A percentile compares a stretch with the other conserved stretches of the same genome.
These are phyloP conservation scores for Hippoglossus hippoglossus DNA, from an alignment of 2,797 vertebrate genomes.

Conservation along the genomic window DNA sequence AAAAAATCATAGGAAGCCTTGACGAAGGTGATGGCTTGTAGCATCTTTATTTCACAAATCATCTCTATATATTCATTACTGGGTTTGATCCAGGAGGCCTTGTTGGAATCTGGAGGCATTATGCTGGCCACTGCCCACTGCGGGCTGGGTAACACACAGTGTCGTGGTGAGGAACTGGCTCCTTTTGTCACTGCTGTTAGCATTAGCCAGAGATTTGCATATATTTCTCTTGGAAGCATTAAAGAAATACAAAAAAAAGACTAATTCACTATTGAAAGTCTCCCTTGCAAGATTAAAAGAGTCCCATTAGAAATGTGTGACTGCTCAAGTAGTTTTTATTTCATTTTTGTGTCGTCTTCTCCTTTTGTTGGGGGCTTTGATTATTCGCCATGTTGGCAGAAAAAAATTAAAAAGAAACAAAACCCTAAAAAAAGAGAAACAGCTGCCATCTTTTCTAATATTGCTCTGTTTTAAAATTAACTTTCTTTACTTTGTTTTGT, in stretches of 20 bases:
- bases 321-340: constrained; percentile 85
- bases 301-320: constrained; percentile 86
- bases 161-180: constrained; percentile 75
- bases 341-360: constrained; percentile 58
- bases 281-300: constrained; percentile 86
- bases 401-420: constrained; percentile 16
- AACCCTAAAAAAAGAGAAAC: constrained; percentile 18
- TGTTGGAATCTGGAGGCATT: constrained; percentile 61
- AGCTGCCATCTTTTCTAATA: constrained; percentile 45
- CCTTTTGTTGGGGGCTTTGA: constrained; percentile 78
- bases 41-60: constrained; percentile 50
- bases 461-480: constrained; percentile 57
- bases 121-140: constrained; percentile 73
- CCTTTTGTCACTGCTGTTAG: constrained; percentile 85
- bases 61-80: constrained; percentile 72
- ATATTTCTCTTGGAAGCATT: constrained; percentile 86
- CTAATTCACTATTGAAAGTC: constrained; percentile 87
- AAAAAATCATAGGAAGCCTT: constrained; percentile 33
- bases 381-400: constrained; percentile 77
- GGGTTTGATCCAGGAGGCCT: constrained; percentile 64
- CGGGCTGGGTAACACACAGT: constrained; percentile 69
- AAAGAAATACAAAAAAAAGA: constrained; percentile 84
- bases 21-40: constrained; percentile 49
- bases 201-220: constrained; percentile 88
- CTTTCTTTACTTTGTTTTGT: constrained; percentile 22